These are phyloP conservation scores for Scomber colias DNA, from an alignment of 2,113 vertebrate species.

Conservation along the genomic window DNA sequence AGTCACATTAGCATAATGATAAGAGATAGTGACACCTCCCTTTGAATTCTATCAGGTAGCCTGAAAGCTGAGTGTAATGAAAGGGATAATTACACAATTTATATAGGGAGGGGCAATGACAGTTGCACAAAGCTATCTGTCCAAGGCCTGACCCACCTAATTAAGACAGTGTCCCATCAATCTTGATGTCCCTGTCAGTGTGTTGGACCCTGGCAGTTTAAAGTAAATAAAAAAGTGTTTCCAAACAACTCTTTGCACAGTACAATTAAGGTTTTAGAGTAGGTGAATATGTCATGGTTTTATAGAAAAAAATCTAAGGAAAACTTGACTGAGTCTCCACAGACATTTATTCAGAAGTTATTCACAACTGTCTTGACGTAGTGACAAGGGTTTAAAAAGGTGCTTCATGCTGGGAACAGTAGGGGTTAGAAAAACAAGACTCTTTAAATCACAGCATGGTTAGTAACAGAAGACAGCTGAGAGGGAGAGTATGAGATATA, in stretches of 20 bases:
- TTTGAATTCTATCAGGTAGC: slow-evolving; percentile 82
- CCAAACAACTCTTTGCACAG: slow-evolving; percentile 4
- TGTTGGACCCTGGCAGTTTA: slow-evolving; percentile 32
- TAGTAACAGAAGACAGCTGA: slow-evolving; percentile 6
- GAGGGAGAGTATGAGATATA: background rate
- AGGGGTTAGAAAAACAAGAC: slow-evolving; percentile 71
- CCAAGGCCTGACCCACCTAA: slow-evolving; percentile 64
- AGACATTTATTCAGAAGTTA: background rate
- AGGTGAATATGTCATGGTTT: background rate
- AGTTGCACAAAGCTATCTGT: slow-evolving; percentile 69
- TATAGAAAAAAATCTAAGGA: slow-evolving; percentile 9
- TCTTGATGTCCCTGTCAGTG: slow-evolving; percentile 62
- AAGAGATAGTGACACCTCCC: slow-evolving; percentile 84
- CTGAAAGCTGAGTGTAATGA: slow-evolving; percentile 82
- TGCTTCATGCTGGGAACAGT: slow-evolving; percentile 66
- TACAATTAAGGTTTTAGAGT: slow-evolving; percentile 6
- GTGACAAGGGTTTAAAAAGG: slow-evolving; percentile 51
- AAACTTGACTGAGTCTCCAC: slow-evolving; percentile 15
- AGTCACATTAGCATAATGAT: slow-evolving; percentile 85
- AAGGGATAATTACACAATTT: slow-evolving; percentile 83
- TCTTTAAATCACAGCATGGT: slow-evolving; percentile 29
- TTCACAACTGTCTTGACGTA: slow-evolving; percentile 14
- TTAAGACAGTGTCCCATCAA: slow-evolving; percentile 66
- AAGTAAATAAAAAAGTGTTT: slow-evolving; percentile 70
- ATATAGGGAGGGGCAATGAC: slow-evolving; percentile 81